Base-by-base conservation (phyloP, 2,888 invertebrate species). In the Drosophila macrospina region DNA sequence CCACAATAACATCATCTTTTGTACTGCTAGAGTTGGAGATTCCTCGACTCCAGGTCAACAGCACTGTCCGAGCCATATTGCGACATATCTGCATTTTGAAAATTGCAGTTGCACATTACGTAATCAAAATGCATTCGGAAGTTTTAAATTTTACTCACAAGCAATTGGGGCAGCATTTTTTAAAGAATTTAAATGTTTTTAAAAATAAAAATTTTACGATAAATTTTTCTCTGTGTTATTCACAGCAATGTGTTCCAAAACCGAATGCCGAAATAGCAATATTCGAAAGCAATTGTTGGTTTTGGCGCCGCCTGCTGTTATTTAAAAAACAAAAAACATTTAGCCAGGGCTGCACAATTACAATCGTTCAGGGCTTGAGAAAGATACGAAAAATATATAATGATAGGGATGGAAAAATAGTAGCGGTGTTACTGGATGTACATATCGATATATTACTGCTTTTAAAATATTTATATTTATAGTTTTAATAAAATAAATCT, bases 1-100 rank as follows among this genome's bases (percentile, higher is more conserved):
- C 91, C 7, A 74, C 68, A 45, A 74, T 64, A 1, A 70, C 65
- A 26, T 80, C 66, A 10, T 76, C 65, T 1, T 51, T 34, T 4
- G 70, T 28, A 2, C 20, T n/a, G 4, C n/a, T 7, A 6, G 20
- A 34, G 8, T 57, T 36, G 1, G 68, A 48, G 4, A 8, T 34
- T 28, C 36, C 13, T 2, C 67, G 68, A 15, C 41, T 48, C 64
- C 56, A 69, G n/a, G 63, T 55, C n/a, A 60, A 57, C 39, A 74
- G 52, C 66, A 34, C 16, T 28, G 66, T 67, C 1, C 68, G 68
- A 7, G 50, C 51, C 36, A 86, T 11, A n/a, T 42, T 37, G 24
- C 69, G 59, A 36, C 68, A 57, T 13, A 74, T 11, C 88, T 88
- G 26, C 42, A 36, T 5, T 37, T 5, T 24, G 36, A 42, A 11